Percentiles rank a stretch among this genome's conserved stretches.
phyloP scores from a whole-genome alignment of 2,113 vertebrate genomes.

The Todiramphus chloris region DNA sequence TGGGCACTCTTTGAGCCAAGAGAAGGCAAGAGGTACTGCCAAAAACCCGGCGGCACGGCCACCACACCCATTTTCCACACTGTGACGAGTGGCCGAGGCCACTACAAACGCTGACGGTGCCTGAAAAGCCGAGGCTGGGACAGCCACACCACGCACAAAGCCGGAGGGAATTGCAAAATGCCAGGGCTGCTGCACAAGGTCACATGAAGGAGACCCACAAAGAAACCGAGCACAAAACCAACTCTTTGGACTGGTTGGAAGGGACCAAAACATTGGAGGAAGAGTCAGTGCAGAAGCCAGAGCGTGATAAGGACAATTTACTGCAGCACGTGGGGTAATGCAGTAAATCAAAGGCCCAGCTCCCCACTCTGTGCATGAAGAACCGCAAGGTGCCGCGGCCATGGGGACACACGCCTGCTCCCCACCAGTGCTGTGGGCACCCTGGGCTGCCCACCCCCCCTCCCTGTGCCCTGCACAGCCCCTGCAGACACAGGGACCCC shows the following conservation, averaged over 20 bases:
- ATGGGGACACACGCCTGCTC: rapidly evolving
- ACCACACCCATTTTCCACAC: background rate
- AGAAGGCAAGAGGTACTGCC: background rate
- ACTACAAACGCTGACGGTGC: background rate
- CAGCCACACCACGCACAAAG: rapidly evolving
- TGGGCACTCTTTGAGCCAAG: background rate
- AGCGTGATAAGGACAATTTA: background rate
- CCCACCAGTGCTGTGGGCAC: background rate
- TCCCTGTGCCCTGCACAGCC: background rate
- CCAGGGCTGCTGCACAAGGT: background rate
- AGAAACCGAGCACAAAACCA: background rate
- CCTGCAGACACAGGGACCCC: background rate
- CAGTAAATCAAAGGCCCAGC: background rate
- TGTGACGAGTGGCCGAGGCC: rapidly evolving
- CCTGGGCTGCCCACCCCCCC: rapidly evolving
- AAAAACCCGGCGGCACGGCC: background rate
- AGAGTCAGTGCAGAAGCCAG: background rate
- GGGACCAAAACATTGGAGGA: background rate
- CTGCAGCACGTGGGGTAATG: rapidly evolving
- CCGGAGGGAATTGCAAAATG: background rate
- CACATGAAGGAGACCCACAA: background rate
- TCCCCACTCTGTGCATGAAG: rapidly evolving
- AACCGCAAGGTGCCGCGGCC: background rate
- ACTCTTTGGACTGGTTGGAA: rapidly evolving
- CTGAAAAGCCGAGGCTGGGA: background rate